Evolutionary conservation across 2,113 vertebrate species (phyloP), one percentile per base, ranked within the genome.

Genomic region (Heptranchias perlo): DNA sequence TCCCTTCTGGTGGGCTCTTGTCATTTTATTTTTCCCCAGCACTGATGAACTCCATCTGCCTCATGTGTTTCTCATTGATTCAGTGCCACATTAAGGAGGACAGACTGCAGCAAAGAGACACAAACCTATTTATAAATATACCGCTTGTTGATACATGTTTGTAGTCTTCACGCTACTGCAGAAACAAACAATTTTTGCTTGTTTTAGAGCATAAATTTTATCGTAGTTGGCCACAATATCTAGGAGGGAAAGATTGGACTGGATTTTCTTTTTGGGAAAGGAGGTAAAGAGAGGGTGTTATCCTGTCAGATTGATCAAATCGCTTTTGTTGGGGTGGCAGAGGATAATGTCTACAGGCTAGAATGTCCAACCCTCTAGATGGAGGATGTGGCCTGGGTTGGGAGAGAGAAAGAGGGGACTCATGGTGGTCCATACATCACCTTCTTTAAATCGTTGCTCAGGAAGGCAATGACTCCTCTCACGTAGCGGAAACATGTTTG

Each of bases 41-140:
- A 69, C 64, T 95, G 94, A 95, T 95, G 94, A 95, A 69, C 65
- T 95, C 39, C 94, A 95, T 95, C 94, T 95, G 65, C 28, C 65
- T 52, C 64, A 95, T 93, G 65, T 95, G 94, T 95, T 95, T 95
- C 65, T 95, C 94, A 95, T 95, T 69, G 94, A 69, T 14, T 67
- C 94, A 35, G 64, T 49, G 65, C 65, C 64, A 67, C 65, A 95
- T 69, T 67, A 95, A 95, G 65, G 65, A 95, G 94, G 65, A 49
- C 65, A 69, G 25, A 52, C 62, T 67, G 35, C 93, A 49, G 93
- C n/a, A 47, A 5, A 95, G 65, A 69, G 64, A 95, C 62, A 14
- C 78, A 91, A 62, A 18, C 89, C 89, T 93, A 93, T 93, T 64
- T 93, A 93, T 62, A 93, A n/a, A 93, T 62, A 21, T 18, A 93